Conservation (phyloP, 1,140 invertebrate species). For the Drosophila ohnishii region DNA sequence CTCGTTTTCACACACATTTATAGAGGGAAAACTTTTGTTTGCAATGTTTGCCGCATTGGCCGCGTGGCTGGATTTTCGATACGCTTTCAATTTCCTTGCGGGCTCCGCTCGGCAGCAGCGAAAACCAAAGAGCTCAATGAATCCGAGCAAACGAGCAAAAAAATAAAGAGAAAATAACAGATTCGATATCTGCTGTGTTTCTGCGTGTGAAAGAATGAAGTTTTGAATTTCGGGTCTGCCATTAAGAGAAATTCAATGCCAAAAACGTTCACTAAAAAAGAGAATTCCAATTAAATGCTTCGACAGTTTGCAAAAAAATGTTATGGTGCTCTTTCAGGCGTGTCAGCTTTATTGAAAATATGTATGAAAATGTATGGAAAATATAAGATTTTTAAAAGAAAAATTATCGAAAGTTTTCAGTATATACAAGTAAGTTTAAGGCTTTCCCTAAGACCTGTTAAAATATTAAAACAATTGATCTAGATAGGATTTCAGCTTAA, state of each 20-base stretch:
- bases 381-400: background rate
- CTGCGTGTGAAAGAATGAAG: constrained; percentile 38
- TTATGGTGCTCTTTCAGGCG: background rate
- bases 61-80: constrained; percentile 69
- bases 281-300: constrained; percentile 25
- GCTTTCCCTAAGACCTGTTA: no score
- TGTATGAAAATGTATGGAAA: background rate
- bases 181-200: constrained; percentile 32
- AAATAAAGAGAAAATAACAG: constrained; percentile 26
- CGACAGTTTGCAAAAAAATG: background rate
- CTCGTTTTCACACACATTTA: constrained; percentile 20
- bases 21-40: constrained; percentile 59
- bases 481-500: background rate
- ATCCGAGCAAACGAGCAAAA: constrained; percentile 34
- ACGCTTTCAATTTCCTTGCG: constrained; percentile 76
- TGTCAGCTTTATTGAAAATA: background rate
- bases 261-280: constrained; percentile 10
- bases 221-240: constrained; percentile 24
- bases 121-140: constrained; percentile 55
- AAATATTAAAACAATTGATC: background rate
- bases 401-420: background rate
- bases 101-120: constrained; percentile 41
- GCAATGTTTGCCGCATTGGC: constrained; percentile 68
- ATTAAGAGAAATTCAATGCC: constrained; percentile 38
- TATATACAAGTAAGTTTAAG: background rate